phyloP scores from a whole-genome alignment of 2,888 invertebrate genomes.

The Punctoribates punctum region DNA sequence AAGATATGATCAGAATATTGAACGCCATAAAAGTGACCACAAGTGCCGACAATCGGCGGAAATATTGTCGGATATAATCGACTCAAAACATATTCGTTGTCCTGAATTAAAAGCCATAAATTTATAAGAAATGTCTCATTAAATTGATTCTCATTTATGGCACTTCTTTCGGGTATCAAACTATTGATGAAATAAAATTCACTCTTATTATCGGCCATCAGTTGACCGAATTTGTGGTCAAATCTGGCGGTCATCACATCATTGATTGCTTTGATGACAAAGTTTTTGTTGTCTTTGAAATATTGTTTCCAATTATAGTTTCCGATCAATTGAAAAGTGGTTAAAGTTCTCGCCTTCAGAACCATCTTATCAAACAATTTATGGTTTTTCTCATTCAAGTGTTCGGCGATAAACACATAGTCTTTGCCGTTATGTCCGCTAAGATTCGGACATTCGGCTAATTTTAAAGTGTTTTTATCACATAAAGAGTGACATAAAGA shows the following conservation, averaged over 20 bases:
- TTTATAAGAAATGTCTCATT: constrained; percentile 41
- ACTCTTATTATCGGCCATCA: background rate
- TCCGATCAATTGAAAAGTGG: constrained; percentile 23
- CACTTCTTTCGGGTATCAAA: background rate
- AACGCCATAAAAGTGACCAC: constrained; percentile 56
- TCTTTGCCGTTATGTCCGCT: constrained; percentile 40
- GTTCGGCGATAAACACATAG: constrained; percentile 30
- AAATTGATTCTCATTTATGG: background rate
- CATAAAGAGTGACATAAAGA: constrained; percentile 30
- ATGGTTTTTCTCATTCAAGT: background rate
- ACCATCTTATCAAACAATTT: constrained; percentile 4
- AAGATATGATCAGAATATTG: constrained; percentile 52
- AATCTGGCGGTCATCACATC: constrained; percentile 20
- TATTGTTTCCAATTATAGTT: background rate
- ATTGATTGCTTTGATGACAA: constrained; percentile 27
- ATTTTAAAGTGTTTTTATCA: background rate
- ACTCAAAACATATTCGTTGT: constrained; percentile 52
- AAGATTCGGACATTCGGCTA: constrained; percentile 38
- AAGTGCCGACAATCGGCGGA: constrained; percentile 53
- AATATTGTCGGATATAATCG: constrained; percentile 49
- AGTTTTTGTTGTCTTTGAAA: constrained; percentile 3
- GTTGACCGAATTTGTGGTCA: background rate
- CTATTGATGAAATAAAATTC: background rate
- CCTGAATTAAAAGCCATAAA: constrained; percentile 50
- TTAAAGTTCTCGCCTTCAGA: constrained; percentile 36